Conservation (phyloP, 2,888 invertebrate species). For the Nasonovia ribisnigri region DNA sequence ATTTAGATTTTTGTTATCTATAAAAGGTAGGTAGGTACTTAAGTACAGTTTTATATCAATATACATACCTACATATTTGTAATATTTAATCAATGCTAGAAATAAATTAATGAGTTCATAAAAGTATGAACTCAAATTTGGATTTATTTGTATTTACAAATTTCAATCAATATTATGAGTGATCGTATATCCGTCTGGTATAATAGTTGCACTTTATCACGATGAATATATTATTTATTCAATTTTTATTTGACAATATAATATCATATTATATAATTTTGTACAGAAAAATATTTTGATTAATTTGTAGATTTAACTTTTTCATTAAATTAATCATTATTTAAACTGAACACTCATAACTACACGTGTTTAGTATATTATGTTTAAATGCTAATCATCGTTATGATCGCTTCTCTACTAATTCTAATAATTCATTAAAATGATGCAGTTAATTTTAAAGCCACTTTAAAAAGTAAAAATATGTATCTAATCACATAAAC, state of each 20-base stretch:
- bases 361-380: background rate
- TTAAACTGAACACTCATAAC: background rate
- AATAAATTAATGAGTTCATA: no score
- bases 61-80: background rate
- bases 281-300: background rate
- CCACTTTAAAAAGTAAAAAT: background rate
- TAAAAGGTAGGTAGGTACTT: no score
- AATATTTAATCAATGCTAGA: background rate
- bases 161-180: background rate
- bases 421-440: background rate
- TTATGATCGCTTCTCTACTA: background rate
- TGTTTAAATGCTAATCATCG: background rate
- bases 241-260: background rate
- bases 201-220: background rate
- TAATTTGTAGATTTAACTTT: background rate
- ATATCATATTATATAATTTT: background rate
- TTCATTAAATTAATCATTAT: background rate
- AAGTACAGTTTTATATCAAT: background rate
- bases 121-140: background rate
- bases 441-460: background rate
- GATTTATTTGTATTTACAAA: background rate
- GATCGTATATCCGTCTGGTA: background rate
- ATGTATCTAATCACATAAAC: background rate
- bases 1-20: background rate
- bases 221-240: background rate